A percentile compares a stretch with the other conserved stretches of the same genome.
Conservation (phyloP, 1,140 invertebrate species). For the Nixonia krombeini region DNA sequence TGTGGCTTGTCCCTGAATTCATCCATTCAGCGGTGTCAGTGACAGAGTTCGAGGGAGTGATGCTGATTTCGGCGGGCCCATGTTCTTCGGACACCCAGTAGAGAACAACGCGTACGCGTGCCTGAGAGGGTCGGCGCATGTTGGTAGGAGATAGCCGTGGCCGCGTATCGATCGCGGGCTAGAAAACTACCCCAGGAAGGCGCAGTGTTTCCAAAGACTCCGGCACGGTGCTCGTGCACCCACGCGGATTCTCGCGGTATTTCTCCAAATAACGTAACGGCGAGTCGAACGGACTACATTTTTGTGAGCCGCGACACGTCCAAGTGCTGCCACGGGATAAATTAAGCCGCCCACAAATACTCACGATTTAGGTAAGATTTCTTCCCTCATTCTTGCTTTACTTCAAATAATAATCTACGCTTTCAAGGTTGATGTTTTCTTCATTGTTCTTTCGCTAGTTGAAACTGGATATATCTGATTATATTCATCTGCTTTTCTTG, state of each 20-base stretch:
- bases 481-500: no score
- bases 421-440: no score
- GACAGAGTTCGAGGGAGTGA: slow-evolving; percentile 28
- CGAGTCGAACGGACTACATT: slow-evolving; percentile 9
- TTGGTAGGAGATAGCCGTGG: slow-evolving; percentile 48
- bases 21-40: slow-evolving; percentile 10
- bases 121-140: slow-evolving; percentile 39
- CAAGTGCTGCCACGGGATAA: slow-evolving; percentile 16
- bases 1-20: slow-evolving; percentile 13
- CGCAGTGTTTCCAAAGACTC: slow-evolving; percentile 58
- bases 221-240: slow-evolving; percentile 52
- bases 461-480: no score
- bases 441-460: no score
- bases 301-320: slow-evolving; percentile 10
- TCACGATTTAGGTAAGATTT: slow-evolving; percentile 19
- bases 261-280: slow-evolving; percentile 12
- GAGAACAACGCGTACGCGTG: slow-evolving; percentile 49
- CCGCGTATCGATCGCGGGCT: slow-evolving; percentile 59
- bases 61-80: slow-evolving; percentile 16
- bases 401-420: no score
- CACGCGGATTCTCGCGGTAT: slow-evolving; percentile 41
- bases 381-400: no score
- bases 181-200: slow-evolving; percentile 62
- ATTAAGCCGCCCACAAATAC: slow-evolving; percentile 1
- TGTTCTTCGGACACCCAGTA: slow-evolving; percentile 41